Evolutionary conservation across 2,888 invertebrate genomes (phyloP).

Genomic region (Salticus scenicus): DNA sequence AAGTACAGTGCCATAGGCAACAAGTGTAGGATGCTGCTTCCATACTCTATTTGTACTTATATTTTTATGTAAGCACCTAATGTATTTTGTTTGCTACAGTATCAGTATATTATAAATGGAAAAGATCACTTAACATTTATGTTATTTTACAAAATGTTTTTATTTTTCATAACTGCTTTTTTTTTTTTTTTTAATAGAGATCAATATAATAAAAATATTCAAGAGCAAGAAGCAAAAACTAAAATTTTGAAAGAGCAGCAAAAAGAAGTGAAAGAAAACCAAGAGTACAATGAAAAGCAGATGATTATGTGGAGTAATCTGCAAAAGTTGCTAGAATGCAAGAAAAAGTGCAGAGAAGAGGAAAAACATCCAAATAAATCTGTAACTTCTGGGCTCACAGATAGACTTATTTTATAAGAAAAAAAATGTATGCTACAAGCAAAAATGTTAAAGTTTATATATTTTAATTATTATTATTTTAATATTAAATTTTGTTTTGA

Average conservation of each 20-base stretch:
- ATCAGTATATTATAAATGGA: no score
- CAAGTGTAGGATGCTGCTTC: no score
- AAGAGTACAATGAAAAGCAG: conserved; percentile 78
- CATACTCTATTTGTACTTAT: no score
- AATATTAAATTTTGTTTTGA: no score
- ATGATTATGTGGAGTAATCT: conserved; percentile 79
- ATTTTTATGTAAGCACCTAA: no score
- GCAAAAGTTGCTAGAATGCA: conserved; percentile 76
- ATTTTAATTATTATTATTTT: not conserved
- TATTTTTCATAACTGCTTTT: no score
- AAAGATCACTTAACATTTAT: no score
- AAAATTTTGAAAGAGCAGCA: conserved; percentile 76
- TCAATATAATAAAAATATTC: conserved; percentile 80
- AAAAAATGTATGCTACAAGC: no score
- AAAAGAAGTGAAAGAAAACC: conserved; percentile 78
- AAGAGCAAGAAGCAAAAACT: conserved; percentile 76
- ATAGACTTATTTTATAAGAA: conserved; percentile 58
- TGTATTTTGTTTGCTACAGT: no score
- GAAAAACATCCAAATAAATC: conserved; percentile 31
- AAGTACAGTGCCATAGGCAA: no score
- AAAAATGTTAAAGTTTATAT: not conserved
- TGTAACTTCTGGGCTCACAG: conserved; percentile 40
- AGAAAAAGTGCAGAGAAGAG: conserved; percentile 72
- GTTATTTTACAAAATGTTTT: no score
- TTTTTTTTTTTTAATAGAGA: conserved; percentile 78